Conservation (phyloP, 2,113 vertebrate species). For the Bubo scandiacus region DNA sequence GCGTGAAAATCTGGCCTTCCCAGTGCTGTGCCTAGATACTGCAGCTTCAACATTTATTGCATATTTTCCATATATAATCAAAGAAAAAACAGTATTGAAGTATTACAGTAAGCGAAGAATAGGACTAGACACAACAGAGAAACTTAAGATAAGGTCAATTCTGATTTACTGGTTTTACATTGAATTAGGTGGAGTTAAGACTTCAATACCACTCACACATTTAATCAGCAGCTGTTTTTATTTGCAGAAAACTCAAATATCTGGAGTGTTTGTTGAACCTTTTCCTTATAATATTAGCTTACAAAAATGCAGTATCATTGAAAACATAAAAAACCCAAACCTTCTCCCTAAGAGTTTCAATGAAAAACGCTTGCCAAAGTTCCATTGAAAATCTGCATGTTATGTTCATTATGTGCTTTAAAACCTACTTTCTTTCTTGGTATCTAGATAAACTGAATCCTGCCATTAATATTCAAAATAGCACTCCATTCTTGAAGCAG, state of each 20-base stretch:
- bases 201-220: background rate
- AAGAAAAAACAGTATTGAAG: background rate
- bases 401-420: background rate
- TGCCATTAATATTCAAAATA: background rate
- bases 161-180: background rate
- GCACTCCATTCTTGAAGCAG: background rate
- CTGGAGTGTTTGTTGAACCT: background rate
- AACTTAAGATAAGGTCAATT: background rate
- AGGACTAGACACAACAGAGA: background rate
- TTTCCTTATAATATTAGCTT: background rate
- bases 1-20: background rate
- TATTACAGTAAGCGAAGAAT: background rate
- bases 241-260: background rate
- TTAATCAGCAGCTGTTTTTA: background rate
- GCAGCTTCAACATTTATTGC: background rate
- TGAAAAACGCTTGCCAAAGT: background rate
- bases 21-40: no score
- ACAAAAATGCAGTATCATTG: accelerated
- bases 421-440: background rate
- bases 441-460: background rate
- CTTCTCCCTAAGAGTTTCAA: background rate
- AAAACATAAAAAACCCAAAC: background rate
- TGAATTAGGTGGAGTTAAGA: background rate
- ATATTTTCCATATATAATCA: background rate
- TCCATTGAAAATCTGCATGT: background rate